These are phyloP conservation scores for Xanthia togata DNA, from an alignment of 2,888 invertebrate genomes.

Conservation along the genomic window DNA sequence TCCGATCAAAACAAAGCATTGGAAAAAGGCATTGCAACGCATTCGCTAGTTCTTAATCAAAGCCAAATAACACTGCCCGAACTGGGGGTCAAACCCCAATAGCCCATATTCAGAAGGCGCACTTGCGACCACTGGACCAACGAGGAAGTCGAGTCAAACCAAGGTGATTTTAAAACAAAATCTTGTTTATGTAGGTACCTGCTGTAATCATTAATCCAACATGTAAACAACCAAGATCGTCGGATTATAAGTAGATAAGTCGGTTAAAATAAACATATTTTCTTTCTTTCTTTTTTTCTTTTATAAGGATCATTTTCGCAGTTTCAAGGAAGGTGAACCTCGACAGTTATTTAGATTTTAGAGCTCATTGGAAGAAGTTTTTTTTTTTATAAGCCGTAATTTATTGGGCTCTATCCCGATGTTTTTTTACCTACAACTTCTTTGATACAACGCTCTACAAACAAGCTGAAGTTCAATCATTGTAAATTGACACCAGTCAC, in stretches of 20 bases:
- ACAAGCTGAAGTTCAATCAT: not conserved
- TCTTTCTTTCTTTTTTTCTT: too few relatives aligned
- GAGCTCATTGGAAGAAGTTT: not conserved
- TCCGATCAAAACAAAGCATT: too few relatives aligned
- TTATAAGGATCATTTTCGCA: not conserved
- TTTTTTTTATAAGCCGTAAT: not conserved
- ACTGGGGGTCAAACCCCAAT: too few relatives aligned
- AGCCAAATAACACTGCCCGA: too few relatives aligned
- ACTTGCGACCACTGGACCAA: too few relatives aligned
- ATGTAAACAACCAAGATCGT: not conserved
- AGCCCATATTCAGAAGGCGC: too few relatives aligned
- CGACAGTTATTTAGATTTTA: not conserved
- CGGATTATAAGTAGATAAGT: not conserved
- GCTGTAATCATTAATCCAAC: not conserved
- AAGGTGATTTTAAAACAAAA: not conserved
- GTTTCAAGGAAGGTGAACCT: conserved; percentile 3
- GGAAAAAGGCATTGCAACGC: too few relatives aligned
- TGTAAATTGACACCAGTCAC: not conserved
- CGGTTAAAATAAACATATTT: too few relatives aligned
- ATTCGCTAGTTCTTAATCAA: too few relatives aligned
- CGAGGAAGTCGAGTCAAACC: not conserved
- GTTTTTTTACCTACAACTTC: not conserved
- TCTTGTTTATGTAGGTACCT: not conserved
- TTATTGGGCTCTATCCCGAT: not conserved
- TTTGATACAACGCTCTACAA: not conserved